These are phyloP conservation scores for Agriopis leucophaearia DNA, from an alignment of 2,888 invertebrate genomes.

Conservation along the genomic window DNA sequence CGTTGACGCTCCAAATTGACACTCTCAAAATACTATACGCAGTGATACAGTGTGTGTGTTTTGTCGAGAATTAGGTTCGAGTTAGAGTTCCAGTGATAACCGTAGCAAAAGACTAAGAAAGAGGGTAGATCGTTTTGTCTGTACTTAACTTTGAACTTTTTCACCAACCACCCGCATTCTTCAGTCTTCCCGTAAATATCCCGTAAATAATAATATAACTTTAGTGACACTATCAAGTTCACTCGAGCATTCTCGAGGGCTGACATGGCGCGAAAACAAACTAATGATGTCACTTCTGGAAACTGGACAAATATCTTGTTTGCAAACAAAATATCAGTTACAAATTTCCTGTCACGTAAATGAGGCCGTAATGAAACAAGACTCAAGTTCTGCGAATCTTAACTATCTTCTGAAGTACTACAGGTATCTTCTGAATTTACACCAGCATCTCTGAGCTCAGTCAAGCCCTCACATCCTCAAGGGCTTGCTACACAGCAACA, in stretches of 20 bases:
- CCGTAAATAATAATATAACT: too few relatives aligned
- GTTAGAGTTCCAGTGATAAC: too few relatives aligned
- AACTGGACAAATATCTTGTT: conserved; percentile 6
- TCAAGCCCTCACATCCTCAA: conserved; percentile 31
- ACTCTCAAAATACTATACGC: too few relatives aligned
- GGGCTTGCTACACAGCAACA: conserved; percentile 39
- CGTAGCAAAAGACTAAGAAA: too few relatives aligned
- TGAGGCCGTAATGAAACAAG: neutral
- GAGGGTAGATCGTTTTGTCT: too few relatives aligned
- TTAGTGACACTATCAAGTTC: conserved; percentile 40
- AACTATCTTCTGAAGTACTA: conserved; percentile 1
- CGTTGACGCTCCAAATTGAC: conserved; percentile 2
- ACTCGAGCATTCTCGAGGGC: conserved; percentile 35
- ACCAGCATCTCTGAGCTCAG: conserved; percentile 22
- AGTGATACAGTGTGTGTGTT: too few relatives aligned
- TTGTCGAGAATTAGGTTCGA: too few relatives aligned
- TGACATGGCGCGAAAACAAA: conserved; percentile 37
- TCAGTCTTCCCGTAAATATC: too few relatives aligned
- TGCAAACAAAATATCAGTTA: conserved; percentile 1
- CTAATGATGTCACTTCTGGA: conserved; percentile 43
- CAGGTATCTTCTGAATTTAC: neutral
- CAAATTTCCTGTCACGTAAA: neutral
- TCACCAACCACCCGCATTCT: too few relatives aligned
- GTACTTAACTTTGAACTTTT: too few relatives aligned
- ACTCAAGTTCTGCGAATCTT: neutral